A percentile compares a stretch with the other conserved stretches of the same genome.
Conservation (phyloP, 2,888 invertebrate genomes). For the Patella depressa region DNA sequence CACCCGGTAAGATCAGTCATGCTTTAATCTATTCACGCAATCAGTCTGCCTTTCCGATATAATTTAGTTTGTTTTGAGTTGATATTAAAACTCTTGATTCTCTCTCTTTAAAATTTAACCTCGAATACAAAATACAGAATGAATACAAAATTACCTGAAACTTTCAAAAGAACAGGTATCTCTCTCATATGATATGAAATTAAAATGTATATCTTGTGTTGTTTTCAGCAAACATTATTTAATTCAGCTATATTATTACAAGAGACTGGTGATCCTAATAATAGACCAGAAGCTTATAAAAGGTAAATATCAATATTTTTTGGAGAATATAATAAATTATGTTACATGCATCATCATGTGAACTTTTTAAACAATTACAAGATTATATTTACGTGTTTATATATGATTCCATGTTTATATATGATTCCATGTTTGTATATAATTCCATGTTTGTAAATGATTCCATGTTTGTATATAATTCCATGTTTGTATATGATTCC, state of each 20-base stretch:
- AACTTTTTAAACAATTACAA: no score
- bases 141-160: neutral
- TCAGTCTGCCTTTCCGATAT: no score
- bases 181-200: constrained; percentile 15
- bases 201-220: constrained; percentile 21
- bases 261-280: constrained; percentile 86
- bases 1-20: constrained; percentile 78
- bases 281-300: constrained; percentile 78
- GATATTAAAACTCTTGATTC: neutral
- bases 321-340: neutral
- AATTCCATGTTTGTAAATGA: neutral
- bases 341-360: no score
- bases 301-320: constrained; percentile 47
- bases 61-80: constrained; percentile 10
- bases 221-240: constrained; percentile 82
- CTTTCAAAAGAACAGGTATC: neutral
- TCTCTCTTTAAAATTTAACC: constrained; percentile 11
- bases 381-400: no score
- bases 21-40: neutral
- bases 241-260: constrained; percentile 96
- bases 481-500: neutral
- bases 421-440: neutral
- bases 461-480: no score
- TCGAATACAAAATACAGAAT: neutral
- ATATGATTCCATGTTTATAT: neutral